Evolutionary conservation across 2,797 vertebrate genomes (phyloP).

Genomic region (Coregonus ussuriensis): DNA sequence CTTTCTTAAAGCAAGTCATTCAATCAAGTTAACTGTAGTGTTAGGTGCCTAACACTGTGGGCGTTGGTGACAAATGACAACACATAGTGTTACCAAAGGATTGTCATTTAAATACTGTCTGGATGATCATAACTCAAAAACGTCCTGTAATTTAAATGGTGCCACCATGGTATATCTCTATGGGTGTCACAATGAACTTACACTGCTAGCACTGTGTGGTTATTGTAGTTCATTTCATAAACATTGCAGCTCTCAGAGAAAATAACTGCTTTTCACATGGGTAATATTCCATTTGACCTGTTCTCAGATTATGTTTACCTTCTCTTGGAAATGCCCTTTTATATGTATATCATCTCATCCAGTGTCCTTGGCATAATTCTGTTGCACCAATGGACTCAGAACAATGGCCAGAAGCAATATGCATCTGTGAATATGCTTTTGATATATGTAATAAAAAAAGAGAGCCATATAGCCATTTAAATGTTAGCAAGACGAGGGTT

Average conservation of each 20-base stretch:
- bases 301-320: constrained; percentile 23
- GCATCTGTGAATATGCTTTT: constrained; percentile 5
- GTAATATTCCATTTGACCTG: constrained; percentile 15
- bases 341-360: not conserved
- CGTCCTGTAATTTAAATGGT: no score
- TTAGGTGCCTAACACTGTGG: no score
- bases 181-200: no score
- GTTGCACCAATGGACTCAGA: constrained; percentile 6
- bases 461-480: constrained; percentile 36
- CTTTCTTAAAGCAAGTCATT: no score
- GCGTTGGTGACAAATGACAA: no score
- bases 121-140: no score
- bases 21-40: no score
- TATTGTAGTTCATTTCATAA: constrained; percentile 19
- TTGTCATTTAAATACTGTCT: no score
- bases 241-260: not conserved
- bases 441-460: constrained; percentile 13
- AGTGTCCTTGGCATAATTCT: not conserved
- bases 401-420: constrained; percentile 14
- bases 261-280: constrained; percentile 17
- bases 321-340: constrained; percentile 11
- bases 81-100: no score
- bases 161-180: no score
- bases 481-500: constrained; percentile 29
- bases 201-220: not conserved